Percentiles rank a stretch among this genome's conserved stretches.
These are phyloP conservation scores for Heliconius ismenius DNA, from an alignment of 2,888 invertebrate genomes.

Conservation along the genomic window DNA sequence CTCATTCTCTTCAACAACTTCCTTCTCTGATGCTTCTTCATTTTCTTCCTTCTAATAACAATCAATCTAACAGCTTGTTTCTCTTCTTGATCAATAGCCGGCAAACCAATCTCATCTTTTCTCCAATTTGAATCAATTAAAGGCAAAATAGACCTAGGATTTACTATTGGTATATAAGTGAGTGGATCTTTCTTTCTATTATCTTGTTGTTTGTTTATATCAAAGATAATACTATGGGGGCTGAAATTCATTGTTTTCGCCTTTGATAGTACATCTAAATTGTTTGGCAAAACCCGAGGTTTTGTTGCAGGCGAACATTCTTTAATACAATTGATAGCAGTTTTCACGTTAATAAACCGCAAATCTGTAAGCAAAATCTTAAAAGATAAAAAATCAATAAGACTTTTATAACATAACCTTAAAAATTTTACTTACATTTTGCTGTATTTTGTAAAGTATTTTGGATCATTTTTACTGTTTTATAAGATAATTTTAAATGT, in stretches of 20 bases:
- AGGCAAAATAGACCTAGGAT: conserved; percentile 72
- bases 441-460: conserved; percentile 67
- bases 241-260: conserved; percentile 56
- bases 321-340: conserved; percentile 60
- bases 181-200: conserved; percentile 66
- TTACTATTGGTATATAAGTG: conserved; percentile 69
- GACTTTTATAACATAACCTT: conserved; percentile 54
- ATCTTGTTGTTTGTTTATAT: conserved; percentile 59
- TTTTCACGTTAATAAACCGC: conserved; percentile 65
- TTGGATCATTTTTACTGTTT: conserved; percentile 52
- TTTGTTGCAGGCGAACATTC: conserved; percentile 56
- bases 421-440: conserved; percentile 65
- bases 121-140: conserved; percentile 66
- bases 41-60: conserved; percentile 89
- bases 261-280: conserved; percentile 50
- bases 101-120: conserved; percentile 77
- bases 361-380: conserved; percentile 60
- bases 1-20: conserved; percentile 91
- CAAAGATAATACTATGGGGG: conserved; percentile 65
- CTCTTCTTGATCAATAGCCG: conserved; percentile 73
- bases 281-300: conserved; percentile 43
- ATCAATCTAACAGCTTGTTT: conserved; percentile 88
- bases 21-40: conserved; percentile 92
- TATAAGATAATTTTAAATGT: neutral
- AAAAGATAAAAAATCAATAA: conserved; percentile 31